Conservation (phyloP, 2,113 vertebrate genomes). For the Climacteris rufus region DNA sequence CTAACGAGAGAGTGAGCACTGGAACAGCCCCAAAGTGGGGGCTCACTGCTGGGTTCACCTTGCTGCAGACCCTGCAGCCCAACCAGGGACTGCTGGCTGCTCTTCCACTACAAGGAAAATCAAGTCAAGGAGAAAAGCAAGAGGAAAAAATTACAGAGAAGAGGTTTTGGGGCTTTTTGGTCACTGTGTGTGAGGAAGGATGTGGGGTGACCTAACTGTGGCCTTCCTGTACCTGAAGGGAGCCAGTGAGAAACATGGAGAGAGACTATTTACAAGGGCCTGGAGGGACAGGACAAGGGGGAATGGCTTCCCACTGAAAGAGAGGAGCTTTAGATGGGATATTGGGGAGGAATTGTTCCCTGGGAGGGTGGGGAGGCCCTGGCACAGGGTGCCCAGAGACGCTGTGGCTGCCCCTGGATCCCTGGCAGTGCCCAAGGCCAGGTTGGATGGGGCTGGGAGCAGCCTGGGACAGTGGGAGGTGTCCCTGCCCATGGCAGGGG, state of each 20-base stretch:
- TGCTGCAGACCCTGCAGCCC: background rate
- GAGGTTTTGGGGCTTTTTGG: background rate
- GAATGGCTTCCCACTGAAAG: background rate
- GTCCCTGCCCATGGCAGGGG: background rate
- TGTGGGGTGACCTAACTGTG: background rate
- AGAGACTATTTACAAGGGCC: background rate
- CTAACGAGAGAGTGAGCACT: background rate
- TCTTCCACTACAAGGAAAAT: background rate
- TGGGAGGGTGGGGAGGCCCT: background rate
- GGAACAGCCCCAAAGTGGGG: background rate
- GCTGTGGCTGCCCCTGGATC: background rate
- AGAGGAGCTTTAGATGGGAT: background rate
- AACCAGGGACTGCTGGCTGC: background rate
- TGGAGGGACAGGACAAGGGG: background rate
- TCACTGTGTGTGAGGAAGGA: background rate
- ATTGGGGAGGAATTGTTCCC: background rate
- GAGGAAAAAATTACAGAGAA: background rate
- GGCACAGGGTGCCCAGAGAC: background rate
- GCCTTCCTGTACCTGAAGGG: background rate
- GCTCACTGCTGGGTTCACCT: background rate
- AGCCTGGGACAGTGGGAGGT: background rate
- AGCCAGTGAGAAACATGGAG: background rate
- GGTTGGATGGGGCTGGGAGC: background rate
- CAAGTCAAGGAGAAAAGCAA: background rate
- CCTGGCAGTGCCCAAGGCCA: background rate